Evolutionary conservation across 1,140 invertebrate species (phyloP), one percentile per base, ranked within the genome.

Genomic region (Cryptotermes secundus): DNA sequence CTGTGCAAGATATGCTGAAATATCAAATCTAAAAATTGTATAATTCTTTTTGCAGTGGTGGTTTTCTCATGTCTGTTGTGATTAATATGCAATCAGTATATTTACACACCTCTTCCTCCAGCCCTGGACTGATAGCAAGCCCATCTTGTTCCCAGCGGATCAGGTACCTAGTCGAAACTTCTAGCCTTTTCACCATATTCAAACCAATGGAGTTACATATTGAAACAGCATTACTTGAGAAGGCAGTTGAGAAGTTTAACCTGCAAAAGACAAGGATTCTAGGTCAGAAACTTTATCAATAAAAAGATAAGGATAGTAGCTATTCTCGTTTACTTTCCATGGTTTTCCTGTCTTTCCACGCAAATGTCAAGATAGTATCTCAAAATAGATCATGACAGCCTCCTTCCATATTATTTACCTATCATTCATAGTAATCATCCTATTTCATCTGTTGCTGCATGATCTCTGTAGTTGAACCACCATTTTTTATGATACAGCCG

Each of bases 171-270:
- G 91, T 94, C 0, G 96, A 96, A 34, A 92, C 90, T 92, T 99
- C 98, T 82, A 99, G 90, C 83, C 97, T 92, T 2, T 89, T 92
- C 3, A 99, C 91, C 89, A 94, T 92, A 36, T 90, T 89, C 12
- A 98, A 89, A 14, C 95, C 94, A 82, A 98, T 92, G 85, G 96
- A 95, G 86, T 95, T 92, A 89, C 96, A 98, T 86, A 99, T 98
- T 42, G 97, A 97, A 7, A 99, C 96, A 82, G 97, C 96, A 91
- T 99, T 99, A 85, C 96, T 98, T 2, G 97, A 99, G 88, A 97
- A 97, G 1, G 97, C 94, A 65, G 97, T 98, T 19, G 96, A 98
- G 89, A 98, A 98, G 90, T 97, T 98, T 85, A 98, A 93, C 88
- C 96, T 96, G 88, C 80, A 89, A 91, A 89, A 84, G 84, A 86